These are phyloP conservation scores for Daubentonia madagascariensis DNA, from an alignment of 2,113 vertebrate genomes.

Conservation along the genomic window DNA sequence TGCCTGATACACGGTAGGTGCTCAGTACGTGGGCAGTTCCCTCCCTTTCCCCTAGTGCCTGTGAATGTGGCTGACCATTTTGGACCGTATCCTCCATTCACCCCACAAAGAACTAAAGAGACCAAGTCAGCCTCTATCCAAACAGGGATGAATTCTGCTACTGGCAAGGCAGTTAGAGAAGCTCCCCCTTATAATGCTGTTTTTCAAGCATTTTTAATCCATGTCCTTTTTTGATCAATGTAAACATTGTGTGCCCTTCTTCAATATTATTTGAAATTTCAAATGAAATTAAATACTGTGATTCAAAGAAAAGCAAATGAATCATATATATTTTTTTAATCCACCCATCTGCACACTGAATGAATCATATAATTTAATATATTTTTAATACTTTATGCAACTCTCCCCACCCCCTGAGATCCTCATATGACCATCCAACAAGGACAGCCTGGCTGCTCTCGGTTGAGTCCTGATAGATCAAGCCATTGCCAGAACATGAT, in stretches of 20 bases:
- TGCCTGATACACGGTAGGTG: neutral
- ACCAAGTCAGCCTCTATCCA: neutral
- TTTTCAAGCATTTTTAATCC: neutral
- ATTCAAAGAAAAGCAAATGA: conserved; percentile 3
- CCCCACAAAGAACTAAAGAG: neutral
- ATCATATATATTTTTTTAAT: neutral
- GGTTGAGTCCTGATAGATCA: neutral
- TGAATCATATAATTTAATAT: neutral
- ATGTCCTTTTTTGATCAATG: neutral
- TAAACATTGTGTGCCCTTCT: neutral
- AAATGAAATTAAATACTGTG: neutral
- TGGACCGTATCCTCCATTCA: neutral
- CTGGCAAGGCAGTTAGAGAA: neutral
- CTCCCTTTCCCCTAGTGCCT: neutral
- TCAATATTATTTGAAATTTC: conserved; percentile 6
- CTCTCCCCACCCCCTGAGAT: neutral
- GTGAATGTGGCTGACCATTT: neutral
- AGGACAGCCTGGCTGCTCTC: neutral
- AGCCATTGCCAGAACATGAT: neutral
- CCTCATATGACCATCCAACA: neutral
- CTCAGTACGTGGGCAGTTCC: neutral
- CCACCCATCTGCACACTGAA: neutral
- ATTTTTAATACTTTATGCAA: neutral
- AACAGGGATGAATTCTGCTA: neutral
- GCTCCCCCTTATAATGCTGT: neutral